These are phyloP conservation scores for Cheilosia scutellata DNA, from an alignment of 2,888 invertebrate species.

Conservation along the genomic window DNA sequence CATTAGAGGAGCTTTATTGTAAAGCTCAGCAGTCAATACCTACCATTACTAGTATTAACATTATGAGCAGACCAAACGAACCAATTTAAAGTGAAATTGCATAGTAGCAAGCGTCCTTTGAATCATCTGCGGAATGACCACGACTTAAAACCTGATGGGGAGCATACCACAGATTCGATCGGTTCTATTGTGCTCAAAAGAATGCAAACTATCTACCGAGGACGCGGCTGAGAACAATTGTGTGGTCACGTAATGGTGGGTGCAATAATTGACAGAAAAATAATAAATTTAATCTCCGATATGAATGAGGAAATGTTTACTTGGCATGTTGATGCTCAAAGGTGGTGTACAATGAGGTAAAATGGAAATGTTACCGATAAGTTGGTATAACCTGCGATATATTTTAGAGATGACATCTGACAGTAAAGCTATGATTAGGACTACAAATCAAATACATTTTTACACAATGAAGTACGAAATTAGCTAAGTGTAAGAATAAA, in stretches of 20 bases:
- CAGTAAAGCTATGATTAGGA: no score
- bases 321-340: not conserved
- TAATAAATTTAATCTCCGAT: slow-evolving; percentile 38
- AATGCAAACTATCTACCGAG: slow-evolving; percentile 36
- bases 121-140: not conserved
- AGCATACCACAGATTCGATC: slow-evolving; percentile 36
- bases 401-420: no score
- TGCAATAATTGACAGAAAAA: slow-evolving; percentile 66
- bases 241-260: slow-evolving; percentile 27
- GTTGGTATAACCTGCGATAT: no score
- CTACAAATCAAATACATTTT: no score
- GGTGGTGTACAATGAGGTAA: not conserved
- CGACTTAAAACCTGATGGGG: not conserved
- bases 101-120: slow-evolving; percentile 2
- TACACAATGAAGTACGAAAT: no score
- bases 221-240: slow-evolving; percentile 33
- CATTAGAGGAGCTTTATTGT: no score
- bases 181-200: slow-evolving; percentile 53
- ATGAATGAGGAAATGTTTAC: slow-evolving; percentile 28
- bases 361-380: not conserved
- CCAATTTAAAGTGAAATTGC: slow-evolving; percentile 47
- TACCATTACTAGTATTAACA: slow-evolving; percentile 35
- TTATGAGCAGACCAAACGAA: slow-evolving; percentile 39
- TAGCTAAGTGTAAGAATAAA: not conserved
- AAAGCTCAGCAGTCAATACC: slow-evolving; percentile 6